phyloP scores from a whole-genome alignment of 1,140 invertebrate genomes.

The Drosophila ironensis region DNA sequence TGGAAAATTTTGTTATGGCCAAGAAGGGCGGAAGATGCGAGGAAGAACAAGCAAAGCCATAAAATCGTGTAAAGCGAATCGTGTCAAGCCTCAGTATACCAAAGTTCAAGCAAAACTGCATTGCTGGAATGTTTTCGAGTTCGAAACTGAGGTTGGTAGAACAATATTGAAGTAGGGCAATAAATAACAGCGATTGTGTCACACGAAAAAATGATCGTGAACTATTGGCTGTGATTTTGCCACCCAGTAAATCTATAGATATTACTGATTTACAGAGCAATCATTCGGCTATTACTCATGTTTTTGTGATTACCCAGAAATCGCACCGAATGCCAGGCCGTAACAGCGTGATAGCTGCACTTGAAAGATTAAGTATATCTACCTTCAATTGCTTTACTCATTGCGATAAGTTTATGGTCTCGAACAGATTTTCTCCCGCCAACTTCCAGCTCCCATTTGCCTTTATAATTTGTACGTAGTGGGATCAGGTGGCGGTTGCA shows the following conservation, averaged over 20 bases:
- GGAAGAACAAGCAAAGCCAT: conserved; percentile 24
- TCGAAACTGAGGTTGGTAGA: not conserved
- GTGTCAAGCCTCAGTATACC: not conserved
- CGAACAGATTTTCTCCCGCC: not conserved
- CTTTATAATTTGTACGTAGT: conserved; percentile 3
- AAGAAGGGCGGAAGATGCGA: conserved; percentile 7
- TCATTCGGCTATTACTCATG: conserved; percentile 10
- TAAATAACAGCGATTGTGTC: not conserved
- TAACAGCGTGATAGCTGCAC: conserved; percentile 21
- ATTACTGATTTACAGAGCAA: not conserved
- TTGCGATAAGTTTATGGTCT: conserved; percentile 7
- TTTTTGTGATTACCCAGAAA: not conserved
- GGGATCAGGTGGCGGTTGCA: conserved; percentile 44
- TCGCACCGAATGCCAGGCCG: conserved; percentile 6
- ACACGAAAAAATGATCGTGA: not conserved
- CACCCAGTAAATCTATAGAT: not conserved
- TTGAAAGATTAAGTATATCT: conserved; percentile 34
- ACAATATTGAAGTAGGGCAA: not conserved
- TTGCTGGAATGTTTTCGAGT: too few species aligned
- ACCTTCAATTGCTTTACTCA: conserved; percentile 4
- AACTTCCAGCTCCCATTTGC: conserved; percentile 5
- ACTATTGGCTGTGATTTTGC: not conserved
- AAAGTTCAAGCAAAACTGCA: too few species aligned
- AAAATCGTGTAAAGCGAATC: not conserved
- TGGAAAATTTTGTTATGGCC: conserved; percentile 36